Evolutionary conservation across 2,113 vertebrate genomes (phyloP), one percentile per base, ranked within the genome.

Genomic region (Heterocephalus glaber): DNA sequence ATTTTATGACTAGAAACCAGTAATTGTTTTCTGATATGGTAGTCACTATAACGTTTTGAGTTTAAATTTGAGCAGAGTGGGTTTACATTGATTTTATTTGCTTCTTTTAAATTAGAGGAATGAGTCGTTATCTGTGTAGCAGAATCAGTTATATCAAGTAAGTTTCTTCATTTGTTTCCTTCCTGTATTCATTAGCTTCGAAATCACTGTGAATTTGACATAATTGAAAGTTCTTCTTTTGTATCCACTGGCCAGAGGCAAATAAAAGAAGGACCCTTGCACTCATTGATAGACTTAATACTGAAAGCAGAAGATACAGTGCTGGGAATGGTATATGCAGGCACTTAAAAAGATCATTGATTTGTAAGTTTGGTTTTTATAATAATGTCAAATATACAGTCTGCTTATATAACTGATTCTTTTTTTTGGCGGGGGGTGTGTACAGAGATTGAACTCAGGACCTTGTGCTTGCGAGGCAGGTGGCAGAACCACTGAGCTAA

Each of bases 181-280:
- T 95, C 66, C 65, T 93, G 66, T 68, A 60, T 66, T 92, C 77
- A 74, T 95, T 86, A 93, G 74, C 54, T 96, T 88, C 96, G 85
- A 95, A 60, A 41, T 97, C 72, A 79, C 61, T 84, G 58, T 96
- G 92, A 54, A 85, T 92, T 97, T 97, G 65, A 90, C 81, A 86
- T 96, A 93, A 77, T 63, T 97, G 96, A 95, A 93, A 96, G 97
- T 96, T 95, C 65, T 54, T 95, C 79, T 95, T 96, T 12, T 96
- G 63, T 97, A 72, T 96, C 80, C 97, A 19, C 41, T 96, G 74
- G 97, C 88, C 61, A 79, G 90, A 80, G 86, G 92, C 94, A 96
- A 96, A 70, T 92, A 52, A 97, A 97, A 98, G 89, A 96, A 68
- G 26, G 24, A 58, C 77, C 33, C 86, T 95, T 98, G 35, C 97